Evolutionary conservation across 2,113 vertebrate genomes (phyloP), one percentile per base, ranked within the genome.

Genomic region (Pica pica): DNA sequence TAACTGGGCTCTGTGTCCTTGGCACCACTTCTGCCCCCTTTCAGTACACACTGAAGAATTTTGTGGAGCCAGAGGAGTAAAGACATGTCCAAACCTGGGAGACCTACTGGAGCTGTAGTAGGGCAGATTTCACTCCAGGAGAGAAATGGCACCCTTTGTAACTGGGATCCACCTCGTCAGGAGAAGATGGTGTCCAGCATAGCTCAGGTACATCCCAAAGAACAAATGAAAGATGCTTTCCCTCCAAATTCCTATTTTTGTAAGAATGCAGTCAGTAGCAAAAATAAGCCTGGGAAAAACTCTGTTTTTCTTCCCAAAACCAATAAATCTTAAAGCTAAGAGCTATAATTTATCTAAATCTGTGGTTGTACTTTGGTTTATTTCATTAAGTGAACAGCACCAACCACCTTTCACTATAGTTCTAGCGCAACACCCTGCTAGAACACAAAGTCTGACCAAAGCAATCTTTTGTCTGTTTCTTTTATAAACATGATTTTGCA

Each of bases 361-460:
- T 80, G 39, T 81, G 77, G 39, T 42, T 68, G 11, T 60, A 83
- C 5, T 50, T 90, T 60, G 35, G 39, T 77, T 90, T 90, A 17
- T 74, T 74, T 85, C 59, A 55, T 86, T 90, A 93, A 89, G 69
- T n/a, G 86, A 95, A 83, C 60, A 77, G 31, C 27, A 93, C 18
- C 31, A 83, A 57, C n/a, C 64, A 77, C 63, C 24, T 86, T 86
- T 88, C 28, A 23, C 39, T 86, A 19, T 26, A 68, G 37, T 70
- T 88, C 78, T 31, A 83, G 46, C 8, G 23, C 5, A 42, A 52
- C 64, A 67, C 75, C 71, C 87, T 69, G 27, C 17, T 85, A 11
- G 61, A 79, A 82, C 41, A 73, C 24, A 41, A 92, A 64, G 55
- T 53, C 61, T 89, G 53, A 82, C 89, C 63, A 70, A 60, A 80